These are phyloP conservation scores for Drosophila auraria DNA, from an alignment of 1,140 invertebrate genomes.

Conservation along the genomic window DNA sequence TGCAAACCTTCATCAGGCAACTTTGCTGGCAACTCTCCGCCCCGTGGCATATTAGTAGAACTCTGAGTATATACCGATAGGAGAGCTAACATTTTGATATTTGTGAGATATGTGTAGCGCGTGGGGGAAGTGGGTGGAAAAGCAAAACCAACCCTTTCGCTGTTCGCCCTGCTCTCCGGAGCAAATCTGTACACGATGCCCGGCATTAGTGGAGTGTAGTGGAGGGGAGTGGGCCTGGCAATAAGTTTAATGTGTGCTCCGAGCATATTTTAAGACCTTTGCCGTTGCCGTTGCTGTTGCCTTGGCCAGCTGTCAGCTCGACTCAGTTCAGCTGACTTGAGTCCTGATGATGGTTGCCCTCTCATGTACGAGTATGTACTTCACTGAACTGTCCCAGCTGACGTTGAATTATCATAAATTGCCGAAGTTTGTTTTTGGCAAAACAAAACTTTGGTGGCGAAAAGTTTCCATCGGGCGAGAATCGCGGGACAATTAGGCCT, in stretches of 20 bases:
- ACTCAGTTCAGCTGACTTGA: constrained; percentile 50
- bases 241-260: constrained; percentile 83
- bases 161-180: constrained; percentile 61
- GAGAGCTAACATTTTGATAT: constrained; percentile 64
- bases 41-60: constrained; percentile 24
- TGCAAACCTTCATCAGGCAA: constrained; percentile 33
- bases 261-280: constrained; percentile 76
- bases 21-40: constrained; percentile 52
- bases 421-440: constrained; percentile 82
- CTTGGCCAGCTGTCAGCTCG: constrained; percentile 74
- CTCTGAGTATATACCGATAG: constrained; percentile 37
- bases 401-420: constrained; percentile 84
- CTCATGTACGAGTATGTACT: constrained; percentile 56
- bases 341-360: constrained; percentile 67
- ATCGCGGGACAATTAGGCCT: constrained; percentile 76
- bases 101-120: constrained; percentile 56
- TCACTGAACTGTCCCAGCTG: constrained; percentile 81
- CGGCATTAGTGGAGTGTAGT: constrained; percentile 43
- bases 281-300: constrained; percentile 32
- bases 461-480: constrained; percentile 79
- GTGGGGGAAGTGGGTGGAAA: constrained; percentile 3
- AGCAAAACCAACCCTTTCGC: constrained; percentile 70
- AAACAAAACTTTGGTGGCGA: constrained; percentile 74
- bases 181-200: constrained; percentile 69
- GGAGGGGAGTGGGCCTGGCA: constrained; percentile 39